These are phyloP conservation scores for Pheosia gnoma DNA, from an alignment of 2,888 invertebrate species.

Conservation along the genomic window DNA sequence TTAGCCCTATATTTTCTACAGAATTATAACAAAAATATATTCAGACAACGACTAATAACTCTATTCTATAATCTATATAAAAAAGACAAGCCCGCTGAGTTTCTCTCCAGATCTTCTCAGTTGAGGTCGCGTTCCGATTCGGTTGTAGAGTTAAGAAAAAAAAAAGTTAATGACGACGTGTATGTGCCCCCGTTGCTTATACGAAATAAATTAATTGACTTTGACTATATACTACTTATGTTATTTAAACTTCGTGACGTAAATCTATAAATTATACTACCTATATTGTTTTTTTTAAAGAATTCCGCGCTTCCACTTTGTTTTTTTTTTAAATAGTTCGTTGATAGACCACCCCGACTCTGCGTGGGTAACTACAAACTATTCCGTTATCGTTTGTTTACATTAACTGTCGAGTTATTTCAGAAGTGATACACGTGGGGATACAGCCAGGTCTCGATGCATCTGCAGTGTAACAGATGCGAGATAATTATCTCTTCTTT, in stretches of 20 bases:
- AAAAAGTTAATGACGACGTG: no score
- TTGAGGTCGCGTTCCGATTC: no score
- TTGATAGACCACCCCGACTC: slow-evolving; percentile 1
- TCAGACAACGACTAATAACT: not conserved
- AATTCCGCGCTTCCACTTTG: not conserved
- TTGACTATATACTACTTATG: no score
- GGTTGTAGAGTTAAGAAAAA: no score
- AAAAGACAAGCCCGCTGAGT: no score
- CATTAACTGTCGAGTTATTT: slow-evolving; percentile 5
- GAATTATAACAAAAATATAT: not conserved
- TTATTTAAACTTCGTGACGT: no score
- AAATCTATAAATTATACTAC: no score
- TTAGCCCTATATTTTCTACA: not conserved
- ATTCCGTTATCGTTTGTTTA: slow-evolving; percentile 6
- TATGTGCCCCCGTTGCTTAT: no score
- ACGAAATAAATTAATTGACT: no score
- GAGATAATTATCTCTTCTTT: not conserved
- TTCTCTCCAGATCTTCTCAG: no score
- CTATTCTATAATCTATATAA: not conserved
- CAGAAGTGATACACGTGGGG: slow-evolving; percentile 6
- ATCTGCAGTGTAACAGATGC: not conserved
- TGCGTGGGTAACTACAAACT: not conserved
- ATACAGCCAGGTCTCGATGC: not conserved
- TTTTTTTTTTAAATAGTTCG: not conserved
- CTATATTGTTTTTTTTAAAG: no score